Percentiles rank a stretch among this genome's conserved stretches.
Conservation (phyloP, 2,113 vertebrate genomes). For the Aegithalos caudatus region DNA sequence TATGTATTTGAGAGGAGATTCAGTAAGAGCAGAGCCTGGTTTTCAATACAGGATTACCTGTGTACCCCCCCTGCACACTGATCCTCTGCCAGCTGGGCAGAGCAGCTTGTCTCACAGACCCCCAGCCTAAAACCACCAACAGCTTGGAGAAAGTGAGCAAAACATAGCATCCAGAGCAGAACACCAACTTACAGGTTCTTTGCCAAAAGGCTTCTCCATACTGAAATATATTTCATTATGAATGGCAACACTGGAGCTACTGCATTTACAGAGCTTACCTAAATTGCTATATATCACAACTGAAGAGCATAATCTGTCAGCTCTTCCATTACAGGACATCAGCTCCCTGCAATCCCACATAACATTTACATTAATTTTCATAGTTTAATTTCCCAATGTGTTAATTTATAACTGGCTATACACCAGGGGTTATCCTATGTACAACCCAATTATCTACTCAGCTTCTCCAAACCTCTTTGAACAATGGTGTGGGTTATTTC, state of each 20-base stretch:
- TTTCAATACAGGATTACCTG: background rate
- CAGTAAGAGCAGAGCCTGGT: background rate
- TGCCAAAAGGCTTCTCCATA: background rate
- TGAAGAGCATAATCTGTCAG: background rate
- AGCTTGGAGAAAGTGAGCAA: background rate
- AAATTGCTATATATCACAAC: background rate
- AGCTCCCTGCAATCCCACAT: background rate
- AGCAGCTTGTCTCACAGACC: background rate
- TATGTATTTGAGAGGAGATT: background rate
- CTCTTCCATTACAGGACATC: background rate
- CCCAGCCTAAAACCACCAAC: background rate
- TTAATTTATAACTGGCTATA: background rate
- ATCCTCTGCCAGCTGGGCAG: background rate
- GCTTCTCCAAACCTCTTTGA: background rate
- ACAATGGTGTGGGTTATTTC: background rate
- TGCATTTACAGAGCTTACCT: background rate
- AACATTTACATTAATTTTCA: background rate
- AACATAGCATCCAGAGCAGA: accelerated
- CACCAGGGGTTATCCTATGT: background rate
- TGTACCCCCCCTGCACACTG: background rate
- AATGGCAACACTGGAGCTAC: background rate
- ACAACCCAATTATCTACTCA: background rate
- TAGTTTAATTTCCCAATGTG: background rate
- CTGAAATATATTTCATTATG: background rate
- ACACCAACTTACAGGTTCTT: background rate